A percentile compares a stretch with the other conserved stretches of the same genome.
phyloP scores from a whole-genome alignment of 2,888 invertebrate species.

The Caenorhabditis zanzibari region DNA sequence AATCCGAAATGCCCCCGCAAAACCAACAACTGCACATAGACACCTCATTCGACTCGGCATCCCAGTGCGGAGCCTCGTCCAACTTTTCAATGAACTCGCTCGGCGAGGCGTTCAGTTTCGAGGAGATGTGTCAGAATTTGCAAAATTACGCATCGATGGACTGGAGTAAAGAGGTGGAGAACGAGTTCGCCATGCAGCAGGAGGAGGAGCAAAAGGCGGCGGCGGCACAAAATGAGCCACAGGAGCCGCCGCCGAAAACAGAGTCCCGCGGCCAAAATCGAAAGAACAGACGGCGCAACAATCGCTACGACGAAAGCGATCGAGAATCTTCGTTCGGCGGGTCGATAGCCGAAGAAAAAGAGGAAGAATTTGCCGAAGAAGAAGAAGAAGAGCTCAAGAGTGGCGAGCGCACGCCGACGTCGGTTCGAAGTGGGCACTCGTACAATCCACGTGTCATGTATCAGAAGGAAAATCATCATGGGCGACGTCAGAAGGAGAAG shows the following conservation, averaged over 20 bases:
- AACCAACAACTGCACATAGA: conserved; percentile 55
- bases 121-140: conserved; percentile 69
- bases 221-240: conserved; percentile 43
- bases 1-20: conserved; percentile 67
- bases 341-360: conserved; percentile 67
- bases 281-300: conserved; percentile 1
- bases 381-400: conserved; percentile 54
- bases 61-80: conserved; percentile 54
- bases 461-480: conserved; percentile 30
- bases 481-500: conserved; percentile 14
- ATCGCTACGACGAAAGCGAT: conserved; percentile 54
- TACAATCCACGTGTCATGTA: conserved; percentile 35
- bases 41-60: conserved; percentile 51
- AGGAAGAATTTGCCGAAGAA: conserved; percentile 51
- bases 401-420: conserved; percentile 71
- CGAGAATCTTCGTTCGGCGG: conserved; percentile 68
- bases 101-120: conserved; percentile 58
- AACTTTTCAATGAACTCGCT: conserved; percentile 60
- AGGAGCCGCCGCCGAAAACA: neutral
- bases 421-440: neutral
- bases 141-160: conserved; percentile 69
- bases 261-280: neutral
- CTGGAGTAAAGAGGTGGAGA: conserved; percentile 71
- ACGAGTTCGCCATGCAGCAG: conserved; percentile 41
- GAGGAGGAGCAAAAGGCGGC: conserved; percentile 42